Base-by-base conservation (phyloP, 2,797 vertebrate species). In the Betta splendens region DNA sequence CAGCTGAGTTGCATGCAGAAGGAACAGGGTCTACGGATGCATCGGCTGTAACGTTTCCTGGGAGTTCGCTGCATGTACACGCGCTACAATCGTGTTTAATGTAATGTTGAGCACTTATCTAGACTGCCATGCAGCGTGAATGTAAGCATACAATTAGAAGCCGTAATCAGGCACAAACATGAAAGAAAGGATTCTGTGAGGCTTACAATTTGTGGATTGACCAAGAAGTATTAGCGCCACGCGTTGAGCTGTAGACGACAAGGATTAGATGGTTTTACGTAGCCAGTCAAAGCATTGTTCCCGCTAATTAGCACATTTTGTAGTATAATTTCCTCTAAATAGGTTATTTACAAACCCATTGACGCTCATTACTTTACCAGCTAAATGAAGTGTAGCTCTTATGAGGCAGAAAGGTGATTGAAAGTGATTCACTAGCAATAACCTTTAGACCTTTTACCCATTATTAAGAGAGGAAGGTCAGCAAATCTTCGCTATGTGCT, bases 311-410 rank as follows among this genome's bases (percentile, higher is more conserved):
- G 49, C 60, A 68, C 60, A 65, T 78, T 76, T 79, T 70, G 54
- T 50, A 20, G 61, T 37, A 64, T 76, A 50, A 72, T 85, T 79
- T 81, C 25, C 51, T 72, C 58, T 65, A 69, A 74, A 60, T 66
- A 77, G 64, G 58, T 73, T 84, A 82, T 83, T 85, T 84, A 82
- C 79, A 73, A 78, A 81, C 33, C 65, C 61, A 65, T 28, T 64
- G 71, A 64, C 0, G 15, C 68, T 67, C 67, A 74, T 85, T 79
- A 66, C 45, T 72, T 79, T 38, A 32, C 32, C 45, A 35, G 35
- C 36, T 65, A 61, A 73, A 75, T 77, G 36, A 75, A 75, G 70
- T 45, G 48, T 59, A 60, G 50, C 47, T 43, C 60, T 68, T 53
- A 65, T 53, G 58, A 58, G 40, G 46, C 15, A 10, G 48, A 57